phyloP scores from a whole-genome alignment of 1,140 invertebrate genomes.

The Pogonomyrmex californicus region DNA sequence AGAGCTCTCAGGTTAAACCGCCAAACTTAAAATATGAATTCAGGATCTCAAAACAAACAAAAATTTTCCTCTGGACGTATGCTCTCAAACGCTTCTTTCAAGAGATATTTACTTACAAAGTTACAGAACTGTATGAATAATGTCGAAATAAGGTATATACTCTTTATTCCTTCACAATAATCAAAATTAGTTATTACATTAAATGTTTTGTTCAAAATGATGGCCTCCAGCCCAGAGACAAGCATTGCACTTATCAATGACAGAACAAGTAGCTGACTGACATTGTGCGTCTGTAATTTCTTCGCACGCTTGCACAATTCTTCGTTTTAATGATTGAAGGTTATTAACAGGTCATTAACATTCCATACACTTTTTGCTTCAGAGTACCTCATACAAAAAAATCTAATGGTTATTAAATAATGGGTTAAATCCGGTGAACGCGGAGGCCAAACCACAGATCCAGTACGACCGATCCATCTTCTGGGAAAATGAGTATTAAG shows the following conservation, averaged over 20 bases:
- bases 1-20: background rate
- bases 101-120: background rate
- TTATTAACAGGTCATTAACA: too few species aligned
- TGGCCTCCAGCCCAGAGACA: background rate
- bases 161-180: background rate
- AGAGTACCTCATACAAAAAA: too few species aligned
- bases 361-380: too few species aligned
- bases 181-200: background rate
- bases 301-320: too few species aligned
- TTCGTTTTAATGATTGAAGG: too few species aligned
- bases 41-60: background rate
- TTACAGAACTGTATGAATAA: background rate
- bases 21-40: background rate
- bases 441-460: slow-evolving; percentile 5
- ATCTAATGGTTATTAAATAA: too few species aligned
- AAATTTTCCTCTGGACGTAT: background rate
- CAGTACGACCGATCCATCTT: slow-evolving; percentile 9
- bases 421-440: too few species aligned
- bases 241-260: background rate
- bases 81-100: background rate
- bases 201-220: background rate
- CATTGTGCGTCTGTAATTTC: too few species aligned
- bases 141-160: background rate
- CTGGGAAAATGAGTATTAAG: slow-evolving; percentile 4
- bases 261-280: background rate